Base-by-base conservation (phyloP, 2,113 vertebrate genomes). In the Sula dactylatra region DNA sequence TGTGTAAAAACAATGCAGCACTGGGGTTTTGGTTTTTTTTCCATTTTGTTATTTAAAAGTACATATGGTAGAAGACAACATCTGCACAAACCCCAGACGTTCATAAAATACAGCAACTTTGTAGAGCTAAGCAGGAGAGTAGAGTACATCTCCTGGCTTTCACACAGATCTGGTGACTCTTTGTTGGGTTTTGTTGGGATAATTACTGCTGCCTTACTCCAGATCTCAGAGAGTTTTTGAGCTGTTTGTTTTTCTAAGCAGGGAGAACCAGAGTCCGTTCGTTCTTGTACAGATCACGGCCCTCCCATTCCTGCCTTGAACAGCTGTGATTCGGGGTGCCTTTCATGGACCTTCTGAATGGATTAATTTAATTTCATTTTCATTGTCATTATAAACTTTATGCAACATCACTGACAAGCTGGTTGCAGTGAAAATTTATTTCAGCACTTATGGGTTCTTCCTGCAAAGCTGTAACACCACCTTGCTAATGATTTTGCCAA, bases 1-100 rank as follows among this genome's bases (percentile, higher is more conserved):
- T 66, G 24, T 47, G 45, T 49, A 29, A 78, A 65, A 85, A 64
- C 11, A 70, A 6, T 27, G 24, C 36, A 50, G 24, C 76, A 22
- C 42, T 49, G 27, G 11, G 5, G 9, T 56, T 38, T 72, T 1
- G 6, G 1, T 0, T 2, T 56, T 76, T 55, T 54, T 70, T 61
- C 19, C 14, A 36, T 69, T 64, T 58, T 20, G 4, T 71, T 74
- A 16, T 55, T 55, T 67, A 80, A 59, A 71, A 73, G 19, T 44
- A 31, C 10, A 5, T 38, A 34, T 16, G 31, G 16, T 61, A 54
- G 24, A 66, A 71, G 22, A 66, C 32, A 65, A 27, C 9, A 21
- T 59, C 47, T 61, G 45, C 45, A n/a, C 38, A 78, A 72, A 55
- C 19, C 18, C 34, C 31, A 49, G 19, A n/a, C 25, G 13, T 55